Conservation (phyloP, 2,888 invertebrate genomes). For the Pristionchus maxplancki region DNA sequence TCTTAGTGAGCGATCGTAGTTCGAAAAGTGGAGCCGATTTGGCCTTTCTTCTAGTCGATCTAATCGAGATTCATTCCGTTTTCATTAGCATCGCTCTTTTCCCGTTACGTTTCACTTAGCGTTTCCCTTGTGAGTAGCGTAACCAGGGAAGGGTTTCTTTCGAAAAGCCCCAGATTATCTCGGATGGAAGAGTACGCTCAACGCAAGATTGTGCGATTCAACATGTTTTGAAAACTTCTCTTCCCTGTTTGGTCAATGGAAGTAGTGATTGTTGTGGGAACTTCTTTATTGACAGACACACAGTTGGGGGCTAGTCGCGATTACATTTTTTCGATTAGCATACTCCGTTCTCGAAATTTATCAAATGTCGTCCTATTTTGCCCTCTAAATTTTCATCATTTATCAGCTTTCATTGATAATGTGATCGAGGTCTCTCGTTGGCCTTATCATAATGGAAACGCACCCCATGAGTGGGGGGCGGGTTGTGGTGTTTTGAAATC, state of each 20-base stretch:
- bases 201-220: neutral
- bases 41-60: neutral
- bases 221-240: neutral
- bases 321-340: no score
- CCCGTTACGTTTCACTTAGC: neutral
- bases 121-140: neutral
- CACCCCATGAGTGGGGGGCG: neutral
- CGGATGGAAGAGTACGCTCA: no score
- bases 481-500: neutral
- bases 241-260: neutral
- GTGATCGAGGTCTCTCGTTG: neutral
- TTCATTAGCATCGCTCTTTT: no score
- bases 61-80: neutral
- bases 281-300: neutral
- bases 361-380: no score
- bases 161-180: neutral
- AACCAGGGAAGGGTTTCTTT: neutral
- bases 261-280: neutral
- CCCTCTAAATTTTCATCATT: no score
- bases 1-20: neutral
- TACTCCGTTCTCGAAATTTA: no score
- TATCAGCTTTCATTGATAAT: neutral
- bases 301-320: no score
- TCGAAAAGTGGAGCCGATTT: neutral
- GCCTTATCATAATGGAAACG: neutral